Conservation (phyloP, 2,888 invertebrate genomes). For the Ochlodes sylvanus region DNA sequence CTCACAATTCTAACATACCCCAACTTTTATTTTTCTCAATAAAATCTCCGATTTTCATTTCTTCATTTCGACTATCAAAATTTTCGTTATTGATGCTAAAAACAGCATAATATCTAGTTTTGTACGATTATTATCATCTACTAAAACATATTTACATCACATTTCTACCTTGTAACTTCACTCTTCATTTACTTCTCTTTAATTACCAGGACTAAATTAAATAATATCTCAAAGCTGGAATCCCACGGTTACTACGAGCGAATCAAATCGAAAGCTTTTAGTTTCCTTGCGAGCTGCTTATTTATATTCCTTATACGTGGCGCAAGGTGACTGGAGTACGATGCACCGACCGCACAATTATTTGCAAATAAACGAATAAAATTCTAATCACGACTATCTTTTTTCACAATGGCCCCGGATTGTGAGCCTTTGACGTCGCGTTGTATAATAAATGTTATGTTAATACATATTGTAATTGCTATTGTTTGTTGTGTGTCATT, state of each 20-base stretch:
- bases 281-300: slow-evolving; percentile 47
- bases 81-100: too few species aligned
- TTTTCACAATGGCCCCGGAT: slow-evolving; percentile 60
- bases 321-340: slow-evolving; percentile 77
- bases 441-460: slow-evolving; percentile 66
- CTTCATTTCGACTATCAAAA: too few species aligned
- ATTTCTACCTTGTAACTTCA: not conserved
- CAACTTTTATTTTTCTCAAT: not conserved
- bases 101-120: too few species aligned
- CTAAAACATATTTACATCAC: too few species aligned
- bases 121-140: too few species aligned
- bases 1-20: not conserved
- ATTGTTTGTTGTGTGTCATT: slow-evolving; percentile 59
- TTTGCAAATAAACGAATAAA: slow-evolving; percentile 67
- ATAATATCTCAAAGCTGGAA: slow-evolving; percentile 25
- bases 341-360: slow-evolving; percentile 70
- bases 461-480: slow-evolving; percentile 63
- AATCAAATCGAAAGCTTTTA: slow-evolving; percentile 45
- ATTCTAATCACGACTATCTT: slow-evolving; percentile 65
- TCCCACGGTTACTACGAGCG: slow-evolving; percentile 44
- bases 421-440: slow-evolving; percentile 54
- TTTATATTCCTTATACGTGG: slow-evolving; percentile 66
- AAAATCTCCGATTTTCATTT: too few species aligned
- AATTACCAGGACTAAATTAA: not conserved
- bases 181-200: not conserved